Percentiles rank a stretch among this genome's conserved stretches.
Conservation (phyloP, 1,140 invertebrate genomes). For the Thaumatotibia leucotreta region DNA sequence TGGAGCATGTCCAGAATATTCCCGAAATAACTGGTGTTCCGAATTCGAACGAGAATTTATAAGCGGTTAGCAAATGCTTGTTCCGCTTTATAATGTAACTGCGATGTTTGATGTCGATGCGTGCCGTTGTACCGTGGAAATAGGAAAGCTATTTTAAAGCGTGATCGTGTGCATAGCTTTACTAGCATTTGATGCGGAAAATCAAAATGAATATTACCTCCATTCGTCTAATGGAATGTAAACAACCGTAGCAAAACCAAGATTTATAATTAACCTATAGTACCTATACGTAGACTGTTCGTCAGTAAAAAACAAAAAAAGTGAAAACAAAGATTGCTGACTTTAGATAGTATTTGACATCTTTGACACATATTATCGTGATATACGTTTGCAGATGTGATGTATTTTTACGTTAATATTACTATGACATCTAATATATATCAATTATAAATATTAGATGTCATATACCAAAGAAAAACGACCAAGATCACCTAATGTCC, state of each 20-base stretch:
- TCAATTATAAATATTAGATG: no score
- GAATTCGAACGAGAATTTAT: conserved; percentile 52
- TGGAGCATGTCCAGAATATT: conserved; percentile 67
- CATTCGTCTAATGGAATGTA: not conserved
- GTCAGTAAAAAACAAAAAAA: no score
- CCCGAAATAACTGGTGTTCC: conserved; percentile 64
- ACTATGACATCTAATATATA: no score
- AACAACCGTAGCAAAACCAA: not conserved
- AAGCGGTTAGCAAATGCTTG: conserved; percentile 17
- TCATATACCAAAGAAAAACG: no score
- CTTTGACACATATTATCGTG: no score
- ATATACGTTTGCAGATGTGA: no score
- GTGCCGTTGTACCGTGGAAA: conserved; percentile 4
- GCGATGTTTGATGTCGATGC: conserved; percentile 1
- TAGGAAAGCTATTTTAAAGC: conserved; percentile 4
- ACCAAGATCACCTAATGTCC: no score
- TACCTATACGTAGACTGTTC: not conserved
- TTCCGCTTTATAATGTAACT: conserved; percentile 13
- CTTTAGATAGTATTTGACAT: no score
- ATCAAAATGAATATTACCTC: not conserved
- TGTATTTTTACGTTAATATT: no score
- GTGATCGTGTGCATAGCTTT: not conserved
- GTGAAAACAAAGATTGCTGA: no score
- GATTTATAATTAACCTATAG: not conserved
- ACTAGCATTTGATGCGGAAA: not conserved